Conservation (phyloP, 92 coral and sea anemone genomes). For the Meandrina meandrites region DNA sequence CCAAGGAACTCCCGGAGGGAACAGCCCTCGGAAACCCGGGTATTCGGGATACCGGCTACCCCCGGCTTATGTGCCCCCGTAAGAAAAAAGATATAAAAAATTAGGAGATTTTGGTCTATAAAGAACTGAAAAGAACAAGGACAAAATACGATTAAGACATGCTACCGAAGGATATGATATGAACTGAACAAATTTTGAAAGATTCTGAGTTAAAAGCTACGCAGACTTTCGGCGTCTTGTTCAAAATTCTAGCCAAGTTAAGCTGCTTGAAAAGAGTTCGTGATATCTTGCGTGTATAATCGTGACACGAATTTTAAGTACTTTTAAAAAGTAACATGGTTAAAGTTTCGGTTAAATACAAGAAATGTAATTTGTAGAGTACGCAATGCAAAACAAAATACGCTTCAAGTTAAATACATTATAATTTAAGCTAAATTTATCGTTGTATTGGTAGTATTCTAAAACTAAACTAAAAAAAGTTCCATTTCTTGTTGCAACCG, state of each 20-base stretch:
- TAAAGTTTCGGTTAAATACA: background rate
- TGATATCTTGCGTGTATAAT: background rate
- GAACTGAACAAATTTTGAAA: background rate
- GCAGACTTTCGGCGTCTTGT: background rate
- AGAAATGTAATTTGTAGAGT: background rate
- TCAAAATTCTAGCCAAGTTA: background rate
- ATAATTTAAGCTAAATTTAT: background rate
- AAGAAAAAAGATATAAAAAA: background rate
- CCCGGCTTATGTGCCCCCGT: conserved; percentile 98
- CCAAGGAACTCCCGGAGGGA: conserved; percentile 54
- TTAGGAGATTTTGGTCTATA: background rate
- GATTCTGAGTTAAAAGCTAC: background rate
- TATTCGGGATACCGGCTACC: conserved; percentile 98
- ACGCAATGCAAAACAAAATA: background rate
- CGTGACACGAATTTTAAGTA: background rate
- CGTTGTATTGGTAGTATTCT: background rate
- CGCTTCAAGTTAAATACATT: background rate
- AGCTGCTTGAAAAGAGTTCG: background rate
- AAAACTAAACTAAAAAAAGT: background rate
- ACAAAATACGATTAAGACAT: background rate
- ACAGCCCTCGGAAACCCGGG: conserved; percentile 64
- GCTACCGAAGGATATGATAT: background rate
- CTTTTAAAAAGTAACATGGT: background rate
- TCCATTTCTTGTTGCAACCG: background rate
- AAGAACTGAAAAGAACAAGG: background rate